Base-by-base conservation (phyloP, 1,140 invertebrate species). In the Leptinotarsa lineolata region DNA sequence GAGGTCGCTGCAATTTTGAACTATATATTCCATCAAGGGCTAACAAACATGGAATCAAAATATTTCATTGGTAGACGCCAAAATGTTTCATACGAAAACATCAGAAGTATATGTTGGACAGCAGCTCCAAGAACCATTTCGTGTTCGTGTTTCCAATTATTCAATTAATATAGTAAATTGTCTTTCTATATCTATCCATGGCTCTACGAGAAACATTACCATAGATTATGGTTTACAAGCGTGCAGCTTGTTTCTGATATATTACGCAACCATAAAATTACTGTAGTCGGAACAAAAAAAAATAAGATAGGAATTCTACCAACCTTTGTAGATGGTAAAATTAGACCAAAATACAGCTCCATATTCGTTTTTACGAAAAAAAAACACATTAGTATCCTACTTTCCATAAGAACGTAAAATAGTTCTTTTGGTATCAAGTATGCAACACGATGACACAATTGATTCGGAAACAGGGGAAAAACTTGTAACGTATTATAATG, bases 201-300 rank as follows among this genome's bases (percentile, higher is more conserved):
- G 45, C 45, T 46, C 45, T 46, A 3, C 45, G 3, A 46, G 3
- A 46, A 74, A 74, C 24, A 68, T 76, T 20, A 74, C 75, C 2
- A 72, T 72, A 60, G 72, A 76, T 68, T 82, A 84, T 84, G 81
- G 79, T 84, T 83, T 72, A 81, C 80, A 24, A 78, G 65, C 48
- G 16, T 65, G 18, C 12, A 61, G 8, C 39, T 76, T 44, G 72
- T 66, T 18, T 1, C 69, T n/a, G 54, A 68, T 46, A 46, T 73
- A 8, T 59, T 72, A 60, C 63, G 39, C 15, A 61, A 74, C 20
- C 45, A 72, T 72, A 66, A 72, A 70, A 30, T 74, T 16, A 65
- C 73, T 13, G 48, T 70, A 22, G 39, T 76, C 4, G 74, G 72
- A 68, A 69, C 69, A 6, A 72, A 60, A 60, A 73, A 70, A 76